phyloP scores from a whole-genome alignment of 2,113 vertebrate species.

The Regulus satrapa region DNA sequence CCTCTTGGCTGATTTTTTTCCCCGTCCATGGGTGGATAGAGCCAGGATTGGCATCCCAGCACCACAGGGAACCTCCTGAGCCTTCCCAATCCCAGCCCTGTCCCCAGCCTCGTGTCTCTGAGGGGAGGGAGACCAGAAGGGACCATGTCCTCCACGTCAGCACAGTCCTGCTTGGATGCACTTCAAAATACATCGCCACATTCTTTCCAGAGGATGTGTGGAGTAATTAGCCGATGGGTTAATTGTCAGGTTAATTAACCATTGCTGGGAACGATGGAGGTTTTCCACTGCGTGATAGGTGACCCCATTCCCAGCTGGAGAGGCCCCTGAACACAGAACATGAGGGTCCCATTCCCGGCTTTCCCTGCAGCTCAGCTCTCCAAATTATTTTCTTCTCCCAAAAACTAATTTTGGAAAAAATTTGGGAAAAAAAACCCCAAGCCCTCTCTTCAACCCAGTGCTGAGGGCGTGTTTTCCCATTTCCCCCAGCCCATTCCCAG shows the following conservation, averaged over 20 bases:
- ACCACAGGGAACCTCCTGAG: neutral
- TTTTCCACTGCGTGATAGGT: neutral
- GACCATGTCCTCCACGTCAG: neutral
- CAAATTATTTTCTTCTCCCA: neutral
- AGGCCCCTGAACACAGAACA: rapidly evolving
- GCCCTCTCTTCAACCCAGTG: neutral
- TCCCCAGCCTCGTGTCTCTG: rapidly evolving
- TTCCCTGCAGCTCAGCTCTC: neutral
- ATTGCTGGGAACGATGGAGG: neutral
- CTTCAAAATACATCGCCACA: neutral
- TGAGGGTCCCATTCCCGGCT: rapidly evolving
- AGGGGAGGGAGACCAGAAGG: neutral
- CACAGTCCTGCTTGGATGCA: rapidly evolving
- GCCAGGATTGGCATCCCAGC: neutral
- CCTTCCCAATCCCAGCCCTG: neutral
- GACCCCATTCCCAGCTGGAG: neutral
- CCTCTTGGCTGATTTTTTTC: neutral
- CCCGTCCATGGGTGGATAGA: neutral
- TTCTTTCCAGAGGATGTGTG: neutral
- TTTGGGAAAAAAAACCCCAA: rapidly evolving
- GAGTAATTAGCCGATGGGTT: neutral
- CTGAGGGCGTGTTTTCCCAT: neutral
- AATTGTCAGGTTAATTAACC: neutral
- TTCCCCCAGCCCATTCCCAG: neutral
- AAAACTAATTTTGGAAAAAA: neutral